Percentiles rank a stretch among this genome's conserved stretches.
phyloP scores from a whole-genome alignment of 2,797 vertebrate genomes.

The Chelon auratus region DNA sequence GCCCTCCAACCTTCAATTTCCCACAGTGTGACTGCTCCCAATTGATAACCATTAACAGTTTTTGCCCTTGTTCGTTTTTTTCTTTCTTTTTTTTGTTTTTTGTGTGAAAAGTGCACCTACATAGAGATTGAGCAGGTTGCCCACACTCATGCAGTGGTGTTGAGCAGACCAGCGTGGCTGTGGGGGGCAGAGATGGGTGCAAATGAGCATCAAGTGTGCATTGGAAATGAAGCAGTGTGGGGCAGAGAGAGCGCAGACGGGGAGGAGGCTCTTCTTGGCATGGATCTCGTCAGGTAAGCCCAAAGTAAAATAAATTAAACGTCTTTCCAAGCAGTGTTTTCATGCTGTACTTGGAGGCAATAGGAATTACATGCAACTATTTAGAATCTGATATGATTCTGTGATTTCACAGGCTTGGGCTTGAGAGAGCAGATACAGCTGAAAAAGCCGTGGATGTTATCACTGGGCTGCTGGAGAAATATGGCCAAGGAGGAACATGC shows the following conservation, averaged over 20 bases:
- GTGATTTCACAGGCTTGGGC: conserved; percentile 87
- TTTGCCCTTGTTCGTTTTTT: conserved; percentile 3
- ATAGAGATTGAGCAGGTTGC: conserved; percentile 89
- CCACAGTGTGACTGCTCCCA: conserved; percentile 9
- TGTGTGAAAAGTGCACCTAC: conserved; percentile 90
- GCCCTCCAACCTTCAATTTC: conserved; percentile 11
- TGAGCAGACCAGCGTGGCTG: conserved; percentile 96
- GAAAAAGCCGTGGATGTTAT: conserved; percentile 91
- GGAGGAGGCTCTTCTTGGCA: conserved; percentile 93
- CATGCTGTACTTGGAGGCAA: neutral
- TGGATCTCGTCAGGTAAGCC: conserved; percentile 94
- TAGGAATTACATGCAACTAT: neutral
- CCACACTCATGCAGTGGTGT: conserved; percentile 89
- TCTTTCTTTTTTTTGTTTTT: neutral
- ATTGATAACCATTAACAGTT: conserved; percentile 21
- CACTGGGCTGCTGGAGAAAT: conserved; percentile 89
- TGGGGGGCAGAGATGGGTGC: conserved; percentile 99
- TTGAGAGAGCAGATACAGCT: conserved; percentile 94
- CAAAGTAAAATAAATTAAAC: neutral
- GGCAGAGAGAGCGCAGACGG: conserved; percentile 86
- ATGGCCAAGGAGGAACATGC: conserved; percentile 95
- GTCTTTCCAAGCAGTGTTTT: neutral
- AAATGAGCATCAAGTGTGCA: conserved; percentile 95
- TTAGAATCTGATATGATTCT: conserved; percentile 1
- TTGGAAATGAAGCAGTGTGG: conserved; percentile 99